A percentile compares a stretch with the other conserved stretches of the same genome.
Evolutionary conservation across 2,113 vertebrate species (phyloP).

Genomic region (Castor canadensis): DNA sequence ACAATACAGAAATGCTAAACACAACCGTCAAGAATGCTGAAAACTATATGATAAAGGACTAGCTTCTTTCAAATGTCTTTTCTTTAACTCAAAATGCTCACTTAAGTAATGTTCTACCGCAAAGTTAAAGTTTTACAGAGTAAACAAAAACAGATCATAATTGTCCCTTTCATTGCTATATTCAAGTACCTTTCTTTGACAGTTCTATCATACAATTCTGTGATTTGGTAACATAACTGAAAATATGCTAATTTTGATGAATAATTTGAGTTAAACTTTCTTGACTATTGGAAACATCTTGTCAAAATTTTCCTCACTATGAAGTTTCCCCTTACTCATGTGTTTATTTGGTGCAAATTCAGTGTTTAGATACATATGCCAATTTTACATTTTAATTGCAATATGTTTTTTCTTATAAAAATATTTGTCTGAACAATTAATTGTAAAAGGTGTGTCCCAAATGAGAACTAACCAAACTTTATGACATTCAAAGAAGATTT

Average conservation of each 20-base stretch:
- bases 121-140: conserved; percentile 57
- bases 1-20: conserved; percentile 61
- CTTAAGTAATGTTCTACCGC: conserved; percentile 34
- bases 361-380: neutral
- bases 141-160: conserved; percentile 66
- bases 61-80: conserved; percentile 36
- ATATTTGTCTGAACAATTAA: neutral
- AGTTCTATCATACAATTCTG: neutral
- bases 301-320: conserved; percentile 66
- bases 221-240: conserved; percentile 14
- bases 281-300: conserved; percentile 63
- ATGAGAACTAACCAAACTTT: neutral
- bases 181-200: neutral
- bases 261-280: conserved; percentile 69
- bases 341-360: neutral
- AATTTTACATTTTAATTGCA: conserved; percentile 7
- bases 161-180: neutral
- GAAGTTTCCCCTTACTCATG: conserved; percentile 29
- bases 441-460: neutral
- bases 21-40: conserved; percentile 64
- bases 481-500: neutral
- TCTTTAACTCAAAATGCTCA: conserved; percentile 60
- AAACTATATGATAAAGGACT: neutral
- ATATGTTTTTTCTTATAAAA: neutral
- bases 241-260: conserved; percentile 59